Evolutionary conservation across 1,140 invertebrate species (phyloP), one percentile per base, ranked within the genome.

Genomic region (Acromyrmex heyeri): DNA sequence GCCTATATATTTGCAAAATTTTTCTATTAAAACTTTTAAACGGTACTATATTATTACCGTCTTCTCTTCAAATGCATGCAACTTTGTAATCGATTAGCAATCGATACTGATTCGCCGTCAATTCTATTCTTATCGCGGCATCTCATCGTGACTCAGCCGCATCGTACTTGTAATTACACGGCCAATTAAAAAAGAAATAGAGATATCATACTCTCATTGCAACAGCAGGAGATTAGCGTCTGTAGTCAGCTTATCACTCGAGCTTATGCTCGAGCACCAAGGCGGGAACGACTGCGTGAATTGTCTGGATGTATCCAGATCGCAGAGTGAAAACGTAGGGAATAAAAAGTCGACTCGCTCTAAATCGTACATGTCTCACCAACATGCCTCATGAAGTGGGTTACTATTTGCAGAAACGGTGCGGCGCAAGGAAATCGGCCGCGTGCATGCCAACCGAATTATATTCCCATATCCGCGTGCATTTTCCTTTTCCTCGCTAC

Each of bases 321-420:
- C 24, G 38, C 57, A 53, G 38, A 69, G 53, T 24, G 34, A 57
- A 81, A 86, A 86, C 8, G 64, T 38, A 62, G 14, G 18, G 27
- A 24, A 83, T 78, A 59, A 55, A 67, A 75, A 81, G 44, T 83
- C 70, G 85, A 88, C 64, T 38, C 38, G 34, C 30, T 34, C 57
- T 88, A 70, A 87, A 87, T 86, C 72, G 73, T 85, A 62, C 81
- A 87, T 34, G 79, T 62, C 79, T 85, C 81, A 87, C 85, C 86
- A 87, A 76, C 86, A 75, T 87, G 69, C 62, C 62, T 85, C 62
- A 87, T 69, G 81, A 87, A 85, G 79, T 53, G 14, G 48, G 38
- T 61, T 61, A 64, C 64, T 18, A 86, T 48, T 78, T 50, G 79
- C 38, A 44, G 79, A 48, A 55, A 83, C 12, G 24, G 53, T 8